A percentile compares a stretch with the other conserved stretches of the same genome.
phyloP scores from a whole-genome alignment of 2,797 vertebrate species.

The Takifugu ocellatus region DNA sequence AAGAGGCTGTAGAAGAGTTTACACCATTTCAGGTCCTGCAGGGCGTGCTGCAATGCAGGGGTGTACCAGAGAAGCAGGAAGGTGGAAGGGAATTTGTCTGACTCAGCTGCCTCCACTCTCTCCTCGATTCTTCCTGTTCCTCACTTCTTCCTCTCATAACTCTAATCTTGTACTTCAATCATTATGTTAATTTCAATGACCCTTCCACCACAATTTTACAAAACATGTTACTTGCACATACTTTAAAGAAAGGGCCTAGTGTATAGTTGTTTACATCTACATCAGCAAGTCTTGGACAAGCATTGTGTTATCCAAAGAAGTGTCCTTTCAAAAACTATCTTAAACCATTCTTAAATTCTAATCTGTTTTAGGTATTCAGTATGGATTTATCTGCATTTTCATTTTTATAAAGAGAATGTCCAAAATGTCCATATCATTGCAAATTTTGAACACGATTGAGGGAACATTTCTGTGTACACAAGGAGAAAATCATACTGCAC shows the following conservation, averaged over 20 bases:
- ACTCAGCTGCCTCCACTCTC: conserved; percentile 33
- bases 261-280: conserved; percentile 35
- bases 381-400: no score
- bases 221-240: background rate
- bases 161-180: conserved; percentile 12
- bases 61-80: conserved; percentile 65
- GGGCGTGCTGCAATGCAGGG: conserved; percentile 83
- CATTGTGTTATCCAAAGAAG: background rate
- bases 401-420: no score
- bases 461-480: no score
- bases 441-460: no score
- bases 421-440: no score
- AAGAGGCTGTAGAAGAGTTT: conserved; percentile 60
- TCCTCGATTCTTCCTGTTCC: conserved; percentile 15
- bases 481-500: no score
- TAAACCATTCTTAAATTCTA: no score
- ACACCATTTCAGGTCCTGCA: conserved; percentile 65
- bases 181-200: background rate
- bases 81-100: conserved; percentile 50
- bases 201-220: background rate
- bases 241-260: conserved; percentile 12
- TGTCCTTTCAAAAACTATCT: no score
- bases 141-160: conserved; percentile 11
- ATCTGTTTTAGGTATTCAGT: no score
- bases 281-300: conserved; percentile 16